Evolutionary conservation across 2,113 vertebrate genomes (phyloP).

Genomic region (Antechinus flavipes): DNA sequence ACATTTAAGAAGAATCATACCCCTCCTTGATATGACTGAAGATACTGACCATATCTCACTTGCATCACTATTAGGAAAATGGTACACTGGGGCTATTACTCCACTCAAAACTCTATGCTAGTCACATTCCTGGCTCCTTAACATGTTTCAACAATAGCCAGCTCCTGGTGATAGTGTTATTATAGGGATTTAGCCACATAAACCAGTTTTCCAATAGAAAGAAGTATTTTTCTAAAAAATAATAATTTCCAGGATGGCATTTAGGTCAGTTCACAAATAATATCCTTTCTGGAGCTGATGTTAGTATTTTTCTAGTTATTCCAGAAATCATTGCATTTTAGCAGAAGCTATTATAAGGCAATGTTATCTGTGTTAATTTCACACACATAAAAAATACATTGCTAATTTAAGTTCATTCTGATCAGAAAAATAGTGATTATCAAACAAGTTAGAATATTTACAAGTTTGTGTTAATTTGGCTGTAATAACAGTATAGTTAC

Average conservation of each 20-base stretch:
- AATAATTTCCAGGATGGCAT: conserved; percentile 52
- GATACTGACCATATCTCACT: neutral
- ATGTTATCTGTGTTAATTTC: neutral
- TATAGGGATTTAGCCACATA: conserved; percentile 64
- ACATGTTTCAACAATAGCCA: conserved; percentile 30
- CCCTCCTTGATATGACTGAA: neutral
- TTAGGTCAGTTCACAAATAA: neutral
- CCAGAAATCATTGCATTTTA: neutral
- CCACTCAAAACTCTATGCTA: conserved; percentile 43
- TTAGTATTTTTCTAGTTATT: conserved; percentile 18
- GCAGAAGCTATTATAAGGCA: neutral
- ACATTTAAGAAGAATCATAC: neutral
- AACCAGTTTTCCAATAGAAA: conserved; percentile 51
- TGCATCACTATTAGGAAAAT: neutral
- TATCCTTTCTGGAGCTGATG: neutral
- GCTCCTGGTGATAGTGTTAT: conserved; percentile 54
- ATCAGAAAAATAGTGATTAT: conserved; percentile 40
- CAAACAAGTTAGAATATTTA: conserved; percentile 45
- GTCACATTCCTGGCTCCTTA: conserved; percentile 53
- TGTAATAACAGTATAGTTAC: conserved; percentile 51
- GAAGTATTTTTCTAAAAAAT: conserved; percentile 25
- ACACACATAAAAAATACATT: neutral
- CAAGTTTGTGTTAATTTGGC: conserved; percentile 56
- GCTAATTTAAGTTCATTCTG: neutral
- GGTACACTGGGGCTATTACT: neutral